phyloP scores from a whole-genome alignment of 2,888 invertebrate genomes.

The Lumbricus terrestris region DNA sequence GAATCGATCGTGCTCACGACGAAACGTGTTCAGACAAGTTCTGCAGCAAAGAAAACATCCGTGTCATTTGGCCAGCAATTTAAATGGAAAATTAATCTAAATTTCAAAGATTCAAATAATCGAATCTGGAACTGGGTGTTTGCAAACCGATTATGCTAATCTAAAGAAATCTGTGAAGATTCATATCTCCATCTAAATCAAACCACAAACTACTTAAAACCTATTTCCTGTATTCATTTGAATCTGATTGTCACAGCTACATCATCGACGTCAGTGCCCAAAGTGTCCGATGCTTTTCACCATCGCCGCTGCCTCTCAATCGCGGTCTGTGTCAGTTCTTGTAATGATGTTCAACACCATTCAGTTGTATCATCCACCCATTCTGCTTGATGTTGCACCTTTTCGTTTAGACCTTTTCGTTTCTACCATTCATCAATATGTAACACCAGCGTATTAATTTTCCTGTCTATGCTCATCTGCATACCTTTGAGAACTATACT shows the following conservation, averaged over 20 bases:
- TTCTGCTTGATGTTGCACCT: no score
- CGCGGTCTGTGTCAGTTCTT: no score
- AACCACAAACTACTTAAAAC: not conserved
- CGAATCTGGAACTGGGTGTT: not conserved
- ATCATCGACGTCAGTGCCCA: no score
- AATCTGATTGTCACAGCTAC: not conserved
- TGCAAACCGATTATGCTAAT: not conserved
- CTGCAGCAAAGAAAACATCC: conserved; percentile 44
- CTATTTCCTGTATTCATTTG: not conserved
- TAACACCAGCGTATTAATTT: no score
- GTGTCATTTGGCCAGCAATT: not conserved
- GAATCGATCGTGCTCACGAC: conserved; percentile 93
- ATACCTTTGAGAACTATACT: no score
- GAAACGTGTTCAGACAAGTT: conserved; percentile 60
- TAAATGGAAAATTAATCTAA: not conserved
- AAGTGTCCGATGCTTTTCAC: no score
- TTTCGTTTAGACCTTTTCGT: no score
- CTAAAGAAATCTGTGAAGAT: not conserved
- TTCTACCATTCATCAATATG: no score
- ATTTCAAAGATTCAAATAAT: not conserved
- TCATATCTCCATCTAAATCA: not conserved
- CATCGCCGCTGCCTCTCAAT: no score
- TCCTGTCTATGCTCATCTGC: no score
- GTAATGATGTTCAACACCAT: no score
- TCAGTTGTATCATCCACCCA: no score